Base-by-base conservation (phyloP, 2,113 vertebrate species). In the Thamnaconus septentrionalis region DNA sequence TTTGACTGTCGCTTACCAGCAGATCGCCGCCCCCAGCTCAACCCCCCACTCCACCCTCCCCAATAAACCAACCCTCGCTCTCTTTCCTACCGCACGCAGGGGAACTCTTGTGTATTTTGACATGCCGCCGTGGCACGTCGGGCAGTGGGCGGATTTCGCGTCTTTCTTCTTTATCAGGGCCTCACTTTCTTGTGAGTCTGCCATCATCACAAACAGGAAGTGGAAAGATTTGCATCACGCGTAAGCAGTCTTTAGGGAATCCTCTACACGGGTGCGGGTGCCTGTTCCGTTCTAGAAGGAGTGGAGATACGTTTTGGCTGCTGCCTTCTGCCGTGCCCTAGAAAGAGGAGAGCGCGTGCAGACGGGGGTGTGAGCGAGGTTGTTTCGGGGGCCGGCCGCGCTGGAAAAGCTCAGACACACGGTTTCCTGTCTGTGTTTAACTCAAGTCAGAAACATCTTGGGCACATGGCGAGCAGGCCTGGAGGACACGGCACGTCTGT, bases 361-460 rank as follows among this genome's bases (percentile, higher is more conserved):
- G 39, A 40, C 45, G 45, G 55, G 58, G 8, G 42, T 60, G 18
- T 42, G 56, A 42, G 68, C 52, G 47, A 3, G 10, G 42, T 8
- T n/a, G 52, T 55, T 45, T 67, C 64, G 58, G 3, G 5, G 50
- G n/a, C 58, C 52, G 51, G 69, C 69, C 56, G 39, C 42, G 44
- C 59, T 76, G 53, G 88, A 92, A 31, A 88, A 90, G 92, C 93
- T 94, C 93, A 98, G 95, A 96, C 95, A 89, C 92, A 88, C 75
- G 93, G 95, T 97, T 97, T 98, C 95, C 96, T 96, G 95, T 97
- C 94, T 97, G 85, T 94, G 93, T 95, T 94, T 94, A 93, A 91
- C 90, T 93, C 89, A 87, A 90, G 91, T 91, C 90, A 92, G 92
- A 93, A 83, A 90, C 87, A 88, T 87, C 75, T 87, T 76, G 70